phyloP scores from a whole-genome alignment of 1,140 invertebrate species.

The Achatina immaculata region DNA sequence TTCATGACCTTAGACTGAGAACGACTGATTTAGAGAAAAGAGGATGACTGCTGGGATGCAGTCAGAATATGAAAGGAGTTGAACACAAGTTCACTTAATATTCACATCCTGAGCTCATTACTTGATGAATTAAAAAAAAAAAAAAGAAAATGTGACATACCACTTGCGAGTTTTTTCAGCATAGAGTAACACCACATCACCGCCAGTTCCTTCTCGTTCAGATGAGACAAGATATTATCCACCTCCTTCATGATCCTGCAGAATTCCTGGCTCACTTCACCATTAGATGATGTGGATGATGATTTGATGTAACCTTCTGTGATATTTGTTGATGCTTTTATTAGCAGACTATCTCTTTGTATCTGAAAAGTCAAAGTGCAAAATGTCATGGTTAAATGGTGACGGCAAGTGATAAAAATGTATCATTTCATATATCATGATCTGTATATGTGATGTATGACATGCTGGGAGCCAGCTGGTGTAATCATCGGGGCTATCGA shows the following conservation, averaged over 20 bases:
- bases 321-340: slow-evolving; percentile 12
- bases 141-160: background rate
- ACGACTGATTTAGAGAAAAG: too few species aligned
- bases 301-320: background rate
- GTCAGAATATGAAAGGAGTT: background rate
- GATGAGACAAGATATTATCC: background rate
- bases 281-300: background rate
- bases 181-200: slow-evolving; percentile 1
- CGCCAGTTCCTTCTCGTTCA: background rate
- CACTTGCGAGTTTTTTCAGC: background rate
- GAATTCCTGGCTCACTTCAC: background rate
- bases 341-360: background rate
- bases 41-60: too few species aligned
- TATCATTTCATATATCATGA: too few species aligned
- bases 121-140: background rate
- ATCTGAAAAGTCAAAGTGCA: background rate
- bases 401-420: too few species aligned
- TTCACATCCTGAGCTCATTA: background rate
- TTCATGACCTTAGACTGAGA: too few species aligned
- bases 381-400: background rate
- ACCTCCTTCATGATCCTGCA: background rate
- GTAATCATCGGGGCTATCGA: too few species aligned
- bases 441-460: too few species aligned
- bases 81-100: background rate
- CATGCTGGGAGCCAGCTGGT: too few species aligned